Percentiles rank a stretch among this genome's conserved stretches.
Conservation (phyloP, 2,113 vertebrate species). For the Opisthocomus hoazin region DNA sequence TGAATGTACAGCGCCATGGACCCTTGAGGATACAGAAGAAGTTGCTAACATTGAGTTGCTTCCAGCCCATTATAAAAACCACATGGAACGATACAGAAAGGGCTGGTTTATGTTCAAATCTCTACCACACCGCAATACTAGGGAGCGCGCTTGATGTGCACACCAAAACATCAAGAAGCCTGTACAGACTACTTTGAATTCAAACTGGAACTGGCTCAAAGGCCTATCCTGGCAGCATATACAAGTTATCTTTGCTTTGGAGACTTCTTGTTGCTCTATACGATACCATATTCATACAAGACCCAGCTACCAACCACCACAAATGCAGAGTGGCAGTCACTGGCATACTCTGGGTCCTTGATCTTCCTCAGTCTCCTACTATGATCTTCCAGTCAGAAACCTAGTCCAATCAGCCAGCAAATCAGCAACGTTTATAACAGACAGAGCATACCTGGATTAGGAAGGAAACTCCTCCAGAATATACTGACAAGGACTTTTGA, state of each 20-base stretch:
- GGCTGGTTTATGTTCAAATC: neutral
- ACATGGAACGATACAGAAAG: neutral
- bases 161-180: neutral
- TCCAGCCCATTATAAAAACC: neutral
- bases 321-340: neutral
- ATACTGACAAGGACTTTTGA: neutral
- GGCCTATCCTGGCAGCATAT: neutral
- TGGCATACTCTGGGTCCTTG: neutral
- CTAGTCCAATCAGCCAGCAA: neutral
- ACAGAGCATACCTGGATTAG: neutral
- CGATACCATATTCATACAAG: neutral
- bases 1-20: neutral
- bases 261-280: neutral
- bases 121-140: neutral
- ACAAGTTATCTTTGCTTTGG: neutral
- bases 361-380: neutral
- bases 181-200: neutral
- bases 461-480: neutral
- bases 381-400: neutral
- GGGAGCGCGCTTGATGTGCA: fast-evolving
- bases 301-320: neutral
- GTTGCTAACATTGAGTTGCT: neutral
- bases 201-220: neutral
- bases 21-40: neutral
- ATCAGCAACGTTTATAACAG: neutral